Conservation (phyloP, 2,888 invertebrate species). For the Zonitis immaculata region DNA sequence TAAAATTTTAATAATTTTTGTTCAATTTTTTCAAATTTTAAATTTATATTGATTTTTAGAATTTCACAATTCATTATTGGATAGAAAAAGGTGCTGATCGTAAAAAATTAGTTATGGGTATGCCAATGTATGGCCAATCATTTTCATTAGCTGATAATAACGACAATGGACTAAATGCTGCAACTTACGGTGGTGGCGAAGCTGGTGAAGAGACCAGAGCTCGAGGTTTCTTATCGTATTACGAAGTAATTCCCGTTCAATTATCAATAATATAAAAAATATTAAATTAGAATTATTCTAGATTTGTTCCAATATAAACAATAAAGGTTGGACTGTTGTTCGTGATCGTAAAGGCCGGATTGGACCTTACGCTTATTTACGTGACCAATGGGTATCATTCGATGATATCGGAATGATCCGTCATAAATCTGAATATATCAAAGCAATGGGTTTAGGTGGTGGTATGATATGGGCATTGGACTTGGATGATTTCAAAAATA, state of each 20-base stretch:
- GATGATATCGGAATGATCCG: constrained; percentile 81
- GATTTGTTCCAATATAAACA: constrained; percentile 76
- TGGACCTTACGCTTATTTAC: constrained; percentile 79
- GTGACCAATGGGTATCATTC: constrained; percentile 91
- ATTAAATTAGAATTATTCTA: constrained; percentile 34
- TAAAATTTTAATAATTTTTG: constrained; percentile 42
- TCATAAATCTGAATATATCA: constrained; percentile 78
- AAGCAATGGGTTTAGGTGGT: constrained; percentile 74
- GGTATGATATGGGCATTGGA: constrained; percentile 90
- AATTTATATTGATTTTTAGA: constrained; percentile 50
- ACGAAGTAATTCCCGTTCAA: constrained; percentile 60
- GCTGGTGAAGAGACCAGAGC: constrained; percentile 85
- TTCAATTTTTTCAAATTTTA: neutral
- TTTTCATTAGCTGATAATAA: constrained; percentile 70
- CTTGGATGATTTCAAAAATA: constrained; percentile 78
- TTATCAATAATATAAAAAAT: neutral
- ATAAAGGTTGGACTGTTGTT: constrained; percentile 69
- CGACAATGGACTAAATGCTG: constrained; percentile 65
- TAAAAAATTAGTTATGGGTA: constrained; percentile 76
- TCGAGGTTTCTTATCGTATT: constrained; percentile 82
- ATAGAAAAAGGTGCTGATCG: constrained; percentile 72
- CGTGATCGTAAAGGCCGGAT: constrained; percentile 75
- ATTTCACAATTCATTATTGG: constrained; percentile 87
- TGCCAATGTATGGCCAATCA: constrained; percentile 86
- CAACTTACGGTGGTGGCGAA: constrained; percentile 81